Conservation (phyloP, 1,140 invertebrate species). For the Acromyrmex charruanus region DNA sequence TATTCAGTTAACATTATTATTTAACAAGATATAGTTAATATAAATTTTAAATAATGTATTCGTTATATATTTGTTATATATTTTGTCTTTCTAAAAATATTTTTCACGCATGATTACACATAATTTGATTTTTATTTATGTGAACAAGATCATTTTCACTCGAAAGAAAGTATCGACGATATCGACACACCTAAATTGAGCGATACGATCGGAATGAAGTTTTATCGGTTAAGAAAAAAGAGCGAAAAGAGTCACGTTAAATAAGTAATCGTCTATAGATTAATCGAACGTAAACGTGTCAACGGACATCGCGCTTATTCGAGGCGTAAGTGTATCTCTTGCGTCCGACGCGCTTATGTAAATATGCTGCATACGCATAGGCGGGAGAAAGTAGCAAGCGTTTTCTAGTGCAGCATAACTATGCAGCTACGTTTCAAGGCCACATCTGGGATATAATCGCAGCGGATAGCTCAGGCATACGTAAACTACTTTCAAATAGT, state of each 20-base stretch:
- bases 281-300: neutral
- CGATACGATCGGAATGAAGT: constrained; percentile 17
- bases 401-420: constrained; percentile 70
- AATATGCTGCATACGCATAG: constrained; percentile 24
- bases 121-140: neutral
- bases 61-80: neutral
- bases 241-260: neutral
- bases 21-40: constrained; percentile 2
- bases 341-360: constrained; percentile 20
- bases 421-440: constrained; percentile 78
- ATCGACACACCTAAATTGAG: neutral
- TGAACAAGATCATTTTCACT: constrained; percentile 16
- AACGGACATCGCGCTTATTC: neutral
- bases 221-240: constrained; percentile 1
- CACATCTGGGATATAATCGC: constrained; percentile 77
- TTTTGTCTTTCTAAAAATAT: neutral
- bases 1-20: constrained; percentile 10
- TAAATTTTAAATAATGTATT: neutral
- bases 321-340: neutral
- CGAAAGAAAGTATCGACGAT: constrained; percentile 21
- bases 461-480: constrained; percentile 77
- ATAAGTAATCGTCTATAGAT: neutral
- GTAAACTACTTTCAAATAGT: constrained; percentile 82
- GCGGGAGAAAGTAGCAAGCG: constrained; percentile 78
- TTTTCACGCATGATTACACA: neutral